These are phyloP conservation scores for Eubasilissa regina DNA, from an alignment of 1,140 invertebrate genomes.

Conservation along the genomic window DNA sequence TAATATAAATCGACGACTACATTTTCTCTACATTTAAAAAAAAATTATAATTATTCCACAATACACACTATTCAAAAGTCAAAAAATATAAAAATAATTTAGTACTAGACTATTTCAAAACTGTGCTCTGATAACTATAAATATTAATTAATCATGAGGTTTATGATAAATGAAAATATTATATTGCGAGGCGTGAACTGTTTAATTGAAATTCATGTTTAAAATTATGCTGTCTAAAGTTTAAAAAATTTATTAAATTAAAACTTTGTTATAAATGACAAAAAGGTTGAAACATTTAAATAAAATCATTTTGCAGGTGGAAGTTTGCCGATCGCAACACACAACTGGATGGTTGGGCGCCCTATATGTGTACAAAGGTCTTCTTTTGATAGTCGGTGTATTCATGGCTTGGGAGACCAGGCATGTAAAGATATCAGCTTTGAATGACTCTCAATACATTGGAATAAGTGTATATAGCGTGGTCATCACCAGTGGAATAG, in stretches of 20 bases:
- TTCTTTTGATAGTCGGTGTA: constrained; percentile 89
- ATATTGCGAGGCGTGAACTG: too few relatives aligned
- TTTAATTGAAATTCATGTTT: too few relatives aligned
- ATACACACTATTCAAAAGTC: not conserved
- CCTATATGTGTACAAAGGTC: constrained; percentile 91
- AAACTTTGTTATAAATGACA: not conserved
- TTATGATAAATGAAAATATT: too few relatives aligned
- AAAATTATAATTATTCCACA: not conserved
- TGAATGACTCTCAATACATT: constrained; percentile 98
- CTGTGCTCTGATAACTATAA: not conserved
- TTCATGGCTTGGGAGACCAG: constrained; percentile 99
- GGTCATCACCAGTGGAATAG: constrained; percentile 88
- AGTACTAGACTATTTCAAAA: not conserved
- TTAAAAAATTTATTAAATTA: not conserved
- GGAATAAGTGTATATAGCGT: constrained; percentile 94
- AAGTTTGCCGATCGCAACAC: constrained; percentile 89
- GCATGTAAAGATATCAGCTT: constrained; percentile 95
- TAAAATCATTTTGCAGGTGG: constrained; percentile 75
- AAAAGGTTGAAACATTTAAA: not conserved
- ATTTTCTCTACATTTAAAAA: not conserved
- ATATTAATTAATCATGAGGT: too few relatives aligned
- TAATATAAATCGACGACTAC: not conserved
- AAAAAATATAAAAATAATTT: constrained; percentile 5
- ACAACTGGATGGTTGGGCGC: constrained; percentile 90
- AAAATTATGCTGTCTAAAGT: not conserved